A percentile compares a stretch with the other conserved stretches of the same genome.
Conservation (phyloP, 2,888 invertebrate genomes). For the Meloe dianella region DNA sequence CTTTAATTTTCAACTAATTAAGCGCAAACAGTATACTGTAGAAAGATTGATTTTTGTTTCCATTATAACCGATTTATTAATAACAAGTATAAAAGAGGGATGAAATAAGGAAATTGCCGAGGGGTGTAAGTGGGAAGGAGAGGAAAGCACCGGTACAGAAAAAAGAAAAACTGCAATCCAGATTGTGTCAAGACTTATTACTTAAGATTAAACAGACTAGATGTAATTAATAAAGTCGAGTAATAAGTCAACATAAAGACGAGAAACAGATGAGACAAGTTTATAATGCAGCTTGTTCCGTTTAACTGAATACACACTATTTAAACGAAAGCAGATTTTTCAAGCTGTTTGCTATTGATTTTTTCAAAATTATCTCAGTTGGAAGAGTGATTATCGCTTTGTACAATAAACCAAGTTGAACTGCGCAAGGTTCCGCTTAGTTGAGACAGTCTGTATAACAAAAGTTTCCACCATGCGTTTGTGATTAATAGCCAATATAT, state of each 20-base stretch:
- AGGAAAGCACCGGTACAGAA: not conserved
- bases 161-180: constrained; percentile 30
- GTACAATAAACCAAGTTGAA: too few relatives aligned
- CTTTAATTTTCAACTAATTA: constrained; percentile 37
- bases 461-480: too few relatives aligned
- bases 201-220: constrained; percentile 32
- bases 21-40: constrained; percentile 32
- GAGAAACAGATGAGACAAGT: not conserved
- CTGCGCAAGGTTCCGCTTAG: too few relatives aligned
- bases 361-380: too few relatives aligned
- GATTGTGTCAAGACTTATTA: constrained; percentile 33
- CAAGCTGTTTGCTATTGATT: too few relatives aligned
- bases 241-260: not conserved
- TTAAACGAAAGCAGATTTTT: too few relatives aligned
- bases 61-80: constrained; percentile 33
- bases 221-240: constrained; percentile 27
- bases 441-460: too few relatives aligned
- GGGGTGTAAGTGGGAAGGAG: not conserved
- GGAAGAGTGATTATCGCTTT: too few relatives aligned
- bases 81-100: constrained; percentile 7
- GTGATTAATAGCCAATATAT: not conserved
- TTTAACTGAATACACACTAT: not conserved
- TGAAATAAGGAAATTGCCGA: not conserved
- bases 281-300: not conserved
- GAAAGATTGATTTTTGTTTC: constrained; percentile 33